Conservation (phyloP, 2,888 invertebrate species). For the Branchellion lobata region DNA sequence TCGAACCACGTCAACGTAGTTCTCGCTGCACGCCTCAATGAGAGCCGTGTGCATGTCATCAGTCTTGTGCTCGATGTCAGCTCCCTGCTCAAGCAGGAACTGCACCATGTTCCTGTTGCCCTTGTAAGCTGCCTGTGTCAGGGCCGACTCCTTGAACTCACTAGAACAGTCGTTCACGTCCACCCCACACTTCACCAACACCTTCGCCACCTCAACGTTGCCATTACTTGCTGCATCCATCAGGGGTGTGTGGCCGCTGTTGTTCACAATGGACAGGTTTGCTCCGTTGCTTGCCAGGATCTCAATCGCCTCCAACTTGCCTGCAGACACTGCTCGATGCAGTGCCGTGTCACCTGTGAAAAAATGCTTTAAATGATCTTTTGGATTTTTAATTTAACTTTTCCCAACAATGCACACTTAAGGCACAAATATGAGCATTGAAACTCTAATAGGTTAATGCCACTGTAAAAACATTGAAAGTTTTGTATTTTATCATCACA, state of each 20-base stretch:
- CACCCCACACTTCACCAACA: slow-evolving; percentile 86
- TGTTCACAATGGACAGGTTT: slow-evolving; percentile 96
- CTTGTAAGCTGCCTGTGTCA: slow-evolving; percentile 87
- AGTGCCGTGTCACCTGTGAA: slow-evolving; percentile 71
- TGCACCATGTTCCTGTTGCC: slow-evolving; percentile 92
- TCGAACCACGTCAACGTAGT: slow-evolving; percentile 94
- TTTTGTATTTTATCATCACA: neutral
- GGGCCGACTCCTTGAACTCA: slow-evolving; percentile 96
- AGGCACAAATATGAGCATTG: neutral
- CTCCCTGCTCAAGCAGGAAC: slow-evolving; percentile 89
- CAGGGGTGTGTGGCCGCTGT: slow-evolving; percentile 93
- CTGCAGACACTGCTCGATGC: slow-evolving; percentile 78
- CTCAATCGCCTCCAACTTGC: slow-evolving; percentile 79
- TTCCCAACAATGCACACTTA: neutral
- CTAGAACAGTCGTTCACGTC: slow-evolving; percentile 98
- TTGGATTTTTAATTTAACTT: neutral
- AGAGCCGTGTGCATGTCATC: slow-evolving; percentile 99
- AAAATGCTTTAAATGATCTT: neutral
- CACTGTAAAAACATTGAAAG: no score
- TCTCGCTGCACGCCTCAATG: slow-evolving; percentile 99
- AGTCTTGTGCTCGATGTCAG: slow-evolving; percentile 95
- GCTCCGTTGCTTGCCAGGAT: slow-evolving; percentile 84
- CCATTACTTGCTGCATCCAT: slow-evolving; percentile 65
- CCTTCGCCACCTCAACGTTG: slow-evolving; percentile 64
- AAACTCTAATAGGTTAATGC: no score